Evolutionary conservation across 2,113 vertebrate genomes (phyloP).

Genomic region (Periophthalmus modestus): DNA sequence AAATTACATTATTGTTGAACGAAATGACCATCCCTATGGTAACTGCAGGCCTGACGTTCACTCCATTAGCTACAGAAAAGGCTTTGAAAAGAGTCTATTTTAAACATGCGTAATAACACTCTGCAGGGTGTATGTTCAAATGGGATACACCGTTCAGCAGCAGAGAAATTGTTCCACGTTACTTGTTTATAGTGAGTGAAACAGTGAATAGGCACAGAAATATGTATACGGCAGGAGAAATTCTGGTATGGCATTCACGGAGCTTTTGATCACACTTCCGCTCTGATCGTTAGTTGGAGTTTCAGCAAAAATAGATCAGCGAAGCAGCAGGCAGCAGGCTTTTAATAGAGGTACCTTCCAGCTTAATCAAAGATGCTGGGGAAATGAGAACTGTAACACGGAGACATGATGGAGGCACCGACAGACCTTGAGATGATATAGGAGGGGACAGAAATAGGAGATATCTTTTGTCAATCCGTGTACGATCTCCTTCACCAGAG

Average conservation of each 20-base stretch:
- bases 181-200: conserved; percentile 27
- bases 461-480: conserved; percentile 8
- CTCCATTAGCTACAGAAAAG: neutral
- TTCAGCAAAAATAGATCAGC: conserved; percentile 43
- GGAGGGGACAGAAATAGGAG: conserved; percentile 15
- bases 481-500: conserved; percentile 32
- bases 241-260: conserved; percentile 39
- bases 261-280: conserved; percentile 43
- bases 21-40: conserved; percentile 2
- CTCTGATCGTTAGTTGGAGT: conserved; percentile 35
- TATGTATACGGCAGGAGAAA: conserved; percentile 10
- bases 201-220: conserved; percentile 31
- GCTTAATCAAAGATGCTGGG: conserved; percentile 55
- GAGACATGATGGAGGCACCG: conserved; percentile 6
- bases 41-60: neutral
- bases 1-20: neutral
- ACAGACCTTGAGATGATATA: neutral
- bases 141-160: neutral
- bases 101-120: conserved; percentile 22
- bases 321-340: conserved; percentile 30
- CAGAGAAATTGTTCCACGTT: neutral
- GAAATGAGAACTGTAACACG: conserved; percentile 22
- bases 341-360: conserved; percentile 45
- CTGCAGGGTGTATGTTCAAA: neutral
- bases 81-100: conserved; percentile 3